phyloP scores from a whole-genome alignment of 1,140 invertebrate species.

The Heliconius eleuchia region DNA sequence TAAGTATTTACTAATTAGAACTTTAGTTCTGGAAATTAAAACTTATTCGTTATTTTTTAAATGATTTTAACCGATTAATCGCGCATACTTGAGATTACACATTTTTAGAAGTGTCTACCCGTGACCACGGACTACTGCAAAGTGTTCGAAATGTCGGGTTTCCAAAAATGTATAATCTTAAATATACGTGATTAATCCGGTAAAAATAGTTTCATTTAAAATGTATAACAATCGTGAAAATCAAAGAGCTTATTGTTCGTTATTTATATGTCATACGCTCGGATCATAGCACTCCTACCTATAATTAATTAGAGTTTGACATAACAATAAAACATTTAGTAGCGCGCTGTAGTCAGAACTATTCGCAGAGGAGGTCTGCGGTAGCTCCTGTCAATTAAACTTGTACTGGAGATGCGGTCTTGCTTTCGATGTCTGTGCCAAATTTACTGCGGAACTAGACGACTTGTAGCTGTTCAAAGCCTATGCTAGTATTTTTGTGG shows the following conservation, averaged over 20 bases:
- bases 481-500: conserved; percentile 18
- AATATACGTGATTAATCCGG: too few species aligned
- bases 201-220: too few species aligned
- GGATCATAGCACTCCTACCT: not conserved
- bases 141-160: too few species aligned
- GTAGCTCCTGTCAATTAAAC: conserved; percentile 53
- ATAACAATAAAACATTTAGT: conserved; percentile 29
- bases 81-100: too few species aligned
- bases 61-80: too few species aligned
- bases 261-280: not conserved
- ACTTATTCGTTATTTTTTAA: too few species aligned
- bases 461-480: conserved; percentile 38
- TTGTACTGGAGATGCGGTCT: conserved; percentile 44
- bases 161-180: too few species aligned
- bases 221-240: too few species aligned
- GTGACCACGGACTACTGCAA: too few species aligned
- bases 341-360: conserved; percentile 12
- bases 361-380: conserved; percentile 36
- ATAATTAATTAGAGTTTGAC: conserved; percentile 1
- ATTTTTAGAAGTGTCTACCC: too few species aligned
- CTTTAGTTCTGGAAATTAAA: not conserved
- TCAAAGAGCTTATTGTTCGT: too few species aligned
- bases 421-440: conserved; percentile 43
- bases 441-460: conserved; percentile 44
- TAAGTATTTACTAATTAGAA: too few species aligned